Evolutionary conservation across 2,797 vertebrate genomes (phyloP), one percentile per base, ranked within the genome.

Genomic region (Thaleichthys pacificus): DNA sequence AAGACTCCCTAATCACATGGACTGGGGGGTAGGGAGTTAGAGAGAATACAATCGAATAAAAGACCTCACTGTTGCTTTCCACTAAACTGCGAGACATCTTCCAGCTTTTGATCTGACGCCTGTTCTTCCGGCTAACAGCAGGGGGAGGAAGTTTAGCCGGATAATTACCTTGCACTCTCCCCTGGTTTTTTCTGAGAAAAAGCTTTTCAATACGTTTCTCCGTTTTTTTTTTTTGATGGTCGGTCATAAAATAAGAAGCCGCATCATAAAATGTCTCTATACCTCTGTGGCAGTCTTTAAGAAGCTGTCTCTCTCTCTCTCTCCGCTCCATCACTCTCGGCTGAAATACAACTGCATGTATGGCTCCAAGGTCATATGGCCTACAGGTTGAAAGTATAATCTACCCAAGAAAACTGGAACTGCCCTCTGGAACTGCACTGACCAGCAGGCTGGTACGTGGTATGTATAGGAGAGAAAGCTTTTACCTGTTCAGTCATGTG

Each of bases 1-100:
- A 82, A 86, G 87, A 89, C 82, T 86, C 83, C 84, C 76, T 89
- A 91, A 91, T 89, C 67, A 91, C 85, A 90, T 89, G 85, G 90
- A 91, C 86, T 88, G 79, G 3, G 77, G 85, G 84, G 80, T 85
- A 47, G 12, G 42, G 42, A 12, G 42, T 12, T 47, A 11, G 12
- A 30, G 28, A 4, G 28, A 47, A 47, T 47, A 8, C 2, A 47
- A 47, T 47, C 42, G 9, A 47, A 47, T 47, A 14, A 47, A 38
- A 14, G 7, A 35, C 32, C 32, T 47, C 12, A 12, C 12, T 47
- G 12, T 14, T 3, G 42, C 14, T 12, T 12, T 47, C 3, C 2
- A 14, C 1, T 12, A 8, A 47, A 12, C 42, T 14, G 42, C 42
- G 3, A 47, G 42, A 47, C 42, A 85, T 80, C 79, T 83, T 80